Evolutionary conservation across 2,113 vertebrate genomes (phyloP).

Genomic region (Aptenodytes patagonicus): DNA sequence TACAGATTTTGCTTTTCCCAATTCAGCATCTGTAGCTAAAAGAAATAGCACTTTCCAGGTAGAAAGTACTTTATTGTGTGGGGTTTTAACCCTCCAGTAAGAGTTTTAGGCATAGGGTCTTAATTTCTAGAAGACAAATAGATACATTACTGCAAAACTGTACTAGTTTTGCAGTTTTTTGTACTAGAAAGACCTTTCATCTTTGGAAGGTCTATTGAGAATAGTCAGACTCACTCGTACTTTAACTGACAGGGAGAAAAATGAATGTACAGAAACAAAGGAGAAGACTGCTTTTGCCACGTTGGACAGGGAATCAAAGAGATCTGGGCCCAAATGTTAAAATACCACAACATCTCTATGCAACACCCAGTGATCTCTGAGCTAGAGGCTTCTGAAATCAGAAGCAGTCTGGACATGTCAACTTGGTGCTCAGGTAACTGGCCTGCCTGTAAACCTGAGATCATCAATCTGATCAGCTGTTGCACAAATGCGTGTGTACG

Average conservation of each 20-base stretch:
- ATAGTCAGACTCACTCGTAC: background rate
- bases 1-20: background rate
- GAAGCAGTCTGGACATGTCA: background rate
- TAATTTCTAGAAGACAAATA: background rate
- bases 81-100: background rate
- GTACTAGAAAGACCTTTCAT: background rate
- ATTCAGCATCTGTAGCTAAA: background rate
- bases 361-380: background rate
- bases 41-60: background rate
- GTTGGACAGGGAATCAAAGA: background rate
- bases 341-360: background rate
- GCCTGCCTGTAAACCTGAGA: background rate
- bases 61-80: background rate
- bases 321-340: background rate
- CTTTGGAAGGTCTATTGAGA: background rate
- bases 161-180: background rate
- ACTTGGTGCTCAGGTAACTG: background rate
- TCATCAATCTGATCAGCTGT: background rate
- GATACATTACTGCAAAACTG: background rate
- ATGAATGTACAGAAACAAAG: background rate
- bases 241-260: background rate
- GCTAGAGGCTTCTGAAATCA: background rate
- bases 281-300: background rate
- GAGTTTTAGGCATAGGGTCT: background rate
- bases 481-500: fast-evolving